These are phyloP conservation scores for Epinotia bilunana DNA, from an alignment of 2,888 invertebrate genomes.

Conservation along the genomic window DNA sequence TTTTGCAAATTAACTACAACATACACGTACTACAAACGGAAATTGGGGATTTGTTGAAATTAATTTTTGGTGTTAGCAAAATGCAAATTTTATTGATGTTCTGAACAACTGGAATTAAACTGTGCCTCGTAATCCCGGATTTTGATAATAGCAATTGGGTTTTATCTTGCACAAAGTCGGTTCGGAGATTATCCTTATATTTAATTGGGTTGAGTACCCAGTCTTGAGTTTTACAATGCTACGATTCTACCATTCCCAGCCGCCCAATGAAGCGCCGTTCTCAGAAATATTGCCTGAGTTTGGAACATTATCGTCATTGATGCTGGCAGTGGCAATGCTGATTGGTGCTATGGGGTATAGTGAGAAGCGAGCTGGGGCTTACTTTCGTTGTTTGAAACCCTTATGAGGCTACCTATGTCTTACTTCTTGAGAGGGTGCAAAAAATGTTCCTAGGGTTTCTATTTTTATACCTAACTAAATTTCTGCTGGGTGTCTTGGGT, in stretches of 20 bases:
- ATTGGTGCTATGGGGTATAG: too few species aligned
- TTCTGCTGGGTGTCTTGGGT: too few species aligned
- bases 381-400: too few species aligned
- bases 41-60: slow-evolving; percentile 14
- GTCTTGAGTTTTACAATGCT: slow-evolving; percentile 3
- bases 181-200: slow-evolving; percentile 48
- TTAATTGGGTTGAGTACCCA: slow-evolving; percentile 46
- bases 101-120: slow-evolving; percentile 50
- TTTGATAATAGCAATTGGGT: slow-evolving; percentile 50
- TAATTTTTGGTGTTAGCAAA: slow-evolving; percentile 42
- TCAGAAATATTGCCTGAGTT: not conserved
- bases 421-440: too few species aligned
- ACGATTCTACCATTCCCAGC: not conserved
- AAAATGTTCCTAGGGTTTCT: too few species aligned
- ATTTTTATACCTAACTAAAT: too few species aligned
- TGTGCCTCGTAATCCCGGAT: slow-evolving; percentile 44
- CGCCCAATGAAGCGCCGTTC: not conserved
- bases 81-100: slow-evolving; percentile 50
- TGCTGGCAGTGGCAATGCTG: not conserved
- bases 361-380: too few species aligned
- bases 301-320: not conserved
- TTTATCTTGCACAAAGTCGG: slow-evolving; percentile 46
- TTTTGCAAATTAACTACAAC: slow-evolving; percentile 15
- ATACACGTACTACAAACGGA: not conserved
- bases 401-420: too few species aligned